Conservation (phyloP, 2,888 invertebrate genomes). For the Cephus sareptanus region DNA sequence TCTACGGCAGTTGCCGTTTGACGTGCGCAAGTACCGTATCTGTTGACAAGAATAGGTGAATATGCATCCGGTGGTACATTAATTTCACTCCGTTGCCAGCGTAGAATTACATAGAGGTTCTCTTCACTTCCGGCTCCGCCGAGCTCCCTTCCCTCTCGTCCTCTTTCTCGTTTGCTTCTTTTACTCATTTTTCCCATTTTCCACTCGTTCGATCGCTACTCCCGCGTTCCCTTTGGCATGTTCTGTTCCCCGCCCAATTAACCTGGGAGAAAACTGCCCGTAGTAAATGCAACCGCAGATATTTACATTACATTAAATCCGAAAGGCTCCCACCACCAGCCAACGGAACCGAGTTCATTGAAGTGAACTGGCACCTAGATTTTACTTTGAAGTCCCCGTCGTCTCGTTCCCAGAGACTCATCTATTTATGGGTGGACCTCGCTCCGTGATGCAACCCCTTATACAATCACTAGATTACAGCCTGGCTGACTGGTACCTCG, state of each 20-base stretch:
- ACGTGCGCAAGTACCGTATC: not conserved
- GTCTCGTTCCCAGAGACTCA: not conserved
- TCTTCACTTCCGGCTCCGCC: not conserved
- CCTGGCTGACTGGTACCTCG: not conserved
- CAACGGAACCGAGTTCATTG: constrained; percentile 26
- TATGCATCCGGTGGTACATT: not conserved
- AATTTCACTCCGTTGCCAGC: not conserved
- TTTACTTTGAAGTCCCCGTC: not conserved
- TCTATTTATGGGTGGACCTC: not conserved
- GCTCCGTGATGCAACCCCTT: not conserved
- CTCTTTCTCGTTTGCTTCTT: constrained; percentile 23
- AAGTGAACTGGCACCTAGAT: constrained; percentile 26
- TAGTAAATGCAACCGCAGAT: constrained; percentile 37
- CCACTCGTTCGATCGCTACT: constrained; percentile 32
- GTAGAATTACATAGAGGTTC: not conserved
- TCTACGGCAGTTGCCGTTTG: not conserved
- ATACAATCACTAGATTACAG: not conserved
- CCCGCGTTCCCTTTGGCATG: constrained; percentile 13
- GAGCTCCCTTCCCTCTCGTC: constrained; percentile 4
- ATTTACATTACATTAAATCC: constrained; percentile 57
- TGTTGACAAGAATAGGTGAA: not conserved
- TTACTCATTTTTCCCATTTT: constrained; percentile 35
- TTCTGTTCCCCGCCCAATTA: constrained; percentile 32
- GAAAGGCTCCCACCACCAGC: constrained; percentile 31
- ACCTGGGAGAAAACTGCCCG: constrained; percentile 27